Evolutionary conservation across 2,113 vertebrate species (phyloP).

Genomic region (Leucosticte australis): DNA sequence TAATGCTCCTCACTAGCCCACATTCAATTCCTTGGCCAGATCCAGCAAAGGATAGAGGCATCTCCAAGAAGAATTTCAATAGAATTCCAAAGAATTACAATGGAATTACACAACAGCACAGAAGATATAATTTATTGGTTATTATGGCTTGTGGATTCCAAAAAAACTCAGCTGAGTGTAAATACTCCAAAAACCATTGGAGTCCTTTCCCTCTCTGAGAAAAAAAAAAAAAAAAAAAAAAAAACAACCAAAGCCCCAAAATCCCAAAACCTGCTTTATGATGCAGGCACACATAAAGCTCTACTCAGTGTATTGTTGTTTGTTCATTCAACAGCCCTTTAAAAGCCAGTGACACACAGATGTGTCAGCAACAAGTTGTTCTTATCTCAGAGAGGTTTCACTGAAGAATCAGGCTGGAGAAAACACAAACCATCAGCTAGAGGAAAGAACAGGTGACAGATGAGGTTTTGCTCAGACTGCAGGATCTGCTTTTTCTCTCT

Average conservation of each 20-base stretch:
- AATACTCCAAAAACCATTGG: neutral
- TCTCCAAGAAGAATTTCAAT: constrained; percentile 51
- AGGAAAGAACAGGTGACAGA: neutral
- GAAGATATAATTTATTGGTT: constrained; percentile 39
- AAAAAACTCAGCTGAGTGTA: neutral
- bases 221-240: neutral
- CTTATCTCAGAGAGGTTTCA: neutral
- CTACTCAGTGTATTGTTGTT: neutral
- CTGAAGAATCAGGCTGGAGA: neutral
- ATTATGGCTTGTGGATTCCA: constrained; percentile 5
- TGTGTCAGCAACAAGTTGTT: rapidly evolving
- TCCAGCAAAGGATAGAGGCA: constrained; percentile 5
- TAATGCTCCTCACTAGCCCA: neutral
- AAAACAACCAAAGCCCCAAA: neutral
- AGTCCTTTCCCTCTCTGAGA: neutral
- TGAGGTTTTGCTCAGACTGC: neutral
- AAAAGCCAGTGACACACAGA: neutral
- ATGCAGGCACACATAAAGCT: neutral
- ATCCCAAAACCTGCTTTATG: rapidly evolving
- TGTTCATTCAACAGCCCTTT: neutral
- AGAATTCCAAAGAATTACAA: constrained; percentile 55
- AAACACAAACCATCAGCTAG: neutral
- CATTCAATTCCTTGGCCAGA: constrained; percentile 42
- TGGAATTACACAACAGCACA: constrained; percentile 48
- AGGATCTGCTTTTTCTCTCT: neutral